Conservation (phyloP, 2,797 vertebrate species). For the Perodicticus potto region DNA sequence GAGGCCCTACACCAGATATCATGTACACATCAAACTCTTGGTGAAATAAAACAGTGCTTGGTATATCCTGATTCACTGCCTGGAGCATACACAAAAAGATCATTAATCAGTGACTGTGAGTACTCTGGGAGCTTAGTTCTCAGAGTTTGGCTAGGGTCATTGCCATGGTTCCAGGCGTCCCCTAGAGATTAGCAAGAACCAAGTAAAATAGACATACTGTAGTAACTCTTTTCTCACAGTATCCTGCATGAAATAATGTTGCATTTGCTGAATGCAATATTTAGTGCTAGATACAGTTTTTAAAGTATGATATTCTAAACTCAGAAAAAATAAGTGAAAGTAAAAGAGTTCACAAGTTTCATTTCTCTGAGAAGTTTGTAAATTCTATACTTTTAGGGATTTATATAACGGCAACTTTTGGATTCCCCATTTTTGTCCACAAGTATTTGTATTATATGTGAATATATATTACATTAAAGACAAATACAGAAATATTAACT, state of each 20-base stretch:
- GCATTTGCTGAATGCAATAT: slow-evolving; percentile 5
- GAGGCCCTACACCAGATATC: background rate
- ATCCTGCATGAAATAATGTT: background rate
- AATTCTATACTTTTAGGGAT: slow-evolving; percentile 37
- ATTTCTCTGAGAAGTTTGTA: slow-evolving; percentile 48
- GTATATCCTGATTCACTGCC: background rate
- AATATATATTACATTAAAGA: slow-evolving; percentile 15
- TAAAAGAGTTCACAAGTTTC: slow-evolving; percentile 50
- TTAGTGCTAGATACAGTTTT: slow-evolving; percentile 7
- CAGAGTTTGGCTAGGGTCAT: slow-evolving; percentile 29
- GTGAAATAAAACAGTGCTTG: slow-evolving; percentile 16
- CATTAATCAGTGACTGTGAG: slow-evolving; percentile 28
- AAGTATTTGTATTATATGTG: background rate
- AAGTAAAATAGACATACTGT: background rate
- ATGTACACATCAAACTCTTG: slow-evolving; percentile 47
- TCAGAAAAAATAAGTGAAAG: background rate
- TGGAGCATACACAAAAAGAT: background rate
- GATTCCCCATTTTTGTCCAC: slow-evolving; percentile 33
- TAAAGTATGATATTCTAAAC: background rate
- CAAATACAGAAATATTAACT: background rate
- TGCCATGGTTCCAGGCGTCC: slow-evolving; percentile 9
- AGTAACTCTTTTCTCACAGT: slow-evolving; percentile 8
- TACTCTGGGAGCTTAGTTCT: slow-evolving; percentile 43
- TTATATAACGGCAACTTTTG: slow-evolving; percentile 13
- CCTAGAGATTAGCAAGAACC: background rate